Evolutionary conservation across 1,140 invertebrate species (phyloP), one percentile per base, ranked within the genome.

Genomic region (Camponotus vicinus): DNA sequence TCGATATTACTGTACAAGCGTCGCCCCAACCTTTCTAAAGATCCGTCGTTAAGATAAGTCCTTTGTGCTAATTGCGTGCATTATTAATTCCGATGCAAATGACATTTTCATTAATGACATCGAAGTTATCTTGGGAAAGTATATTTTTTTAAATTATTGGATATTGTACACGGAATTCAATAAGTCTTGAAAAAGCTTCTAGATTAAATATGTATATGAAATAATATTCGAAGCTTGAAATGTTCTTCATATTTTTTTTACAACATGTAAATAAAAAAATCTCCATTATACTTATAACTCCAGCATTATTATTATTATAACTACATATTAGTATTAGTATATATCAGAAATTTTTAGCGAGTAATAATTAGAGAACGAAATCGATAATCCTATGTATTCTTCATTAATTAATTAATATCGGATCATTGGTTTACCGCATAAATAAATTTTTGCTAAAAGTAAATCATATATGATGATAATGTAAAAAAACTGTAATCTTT

Each of bases 1-100:
- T 82, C 52, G 7, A 49, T 59, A 83, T 73, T 61, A 61, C 73
- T 83, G 40, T 49, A 82, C 52, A 59, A 59, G 18, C 40, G 11
- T 61, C 15, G 7, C 2, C 15, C 9, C 21, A 70, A 70, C 18
- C 27, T 55, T 45, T 59, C n/a, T 42, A 82, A 82, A 59, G 18
- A 82, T 71, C 3, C 11, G 3, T n/a, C 34, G 52, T 67, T 79
- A 79, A 61, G n/a, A 40, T 15, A 15, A 49, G 45, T 34, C 27
- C 15, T 82, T 70, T 71, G 52, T 61, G 15, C 21, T 37, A 70
- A 32, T 21, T 59, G 40, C 9, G 15, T 34, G 32, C 27, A 71
- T 82, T 71, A 71, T 82, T 71, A 80, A 80, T 59, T 70, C 6
- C 32, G 18, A n/a, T 7, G 52, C 37, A 55, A 80, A 80, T 70